Evolutionary conservation across 2,888 invertebrate genomes (phyloP), one percentile per base, ranked within the genome.

Genomic region (Pheosia gnoma): DNA sequence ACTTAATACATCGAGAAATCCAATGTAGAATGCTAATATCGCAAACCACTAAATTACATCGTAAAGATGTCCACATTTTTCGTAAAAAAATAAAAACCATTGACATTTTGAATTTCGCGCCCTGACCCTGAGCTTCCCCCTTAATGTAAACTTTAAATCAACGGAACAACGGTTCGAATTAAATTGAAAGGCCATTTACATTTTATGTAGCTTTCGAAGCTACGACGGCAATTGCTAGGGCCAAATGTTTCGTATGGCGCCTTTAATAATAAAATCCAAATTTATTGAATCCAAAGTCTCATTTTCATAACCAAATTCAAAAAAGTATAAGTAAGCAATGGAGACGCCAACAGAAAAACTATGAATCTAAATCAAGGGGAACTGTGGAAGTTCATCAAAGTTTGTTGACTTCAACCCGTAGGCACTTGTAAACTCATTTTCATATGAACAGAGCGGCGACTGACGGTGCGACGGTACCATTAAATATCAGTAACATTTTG

Each of bases 311-410:
- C 8, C 43, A 9, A 3, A 43, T 9, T 9, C 9, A 4, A 43
- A 43, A 79, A 81, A 81, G 80, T 76, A 68, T 72, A 81, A 82
- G 80, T 76, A 84, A 84, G 83, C 84, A 86, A 86, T 84, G 74
- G 80, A 78, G 81, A 83, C 77, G 75, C 79, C 81, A 83, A 83
- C 85, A 85, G 83, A 83, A 85, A 88, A 85, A 85, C 89, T 85
- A 90, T 90, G 89, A 91, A 90, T 90, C 84, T 89, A 89, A 90
- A 90, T 89, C 86, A 87, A 86, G 86, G 75, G 80, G 81, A 82
- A 82, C 78, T 84, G 86, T 75, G 80, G 81, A 82, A 82, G 78
- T 84, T 89, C 85, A 90, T 90, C 90, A 88, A 89, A 91, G 86
- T 90, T 90, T 75, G 82, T 74, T 77, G 84, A 80, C 80, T 77